A percentile compares a stretch with the other conserved stretches of the same genome.
Evolutionary conservation across 1,140 invertebrate species (phyloP).

Genomic region (Oreohelix idahoensis): DNA sequence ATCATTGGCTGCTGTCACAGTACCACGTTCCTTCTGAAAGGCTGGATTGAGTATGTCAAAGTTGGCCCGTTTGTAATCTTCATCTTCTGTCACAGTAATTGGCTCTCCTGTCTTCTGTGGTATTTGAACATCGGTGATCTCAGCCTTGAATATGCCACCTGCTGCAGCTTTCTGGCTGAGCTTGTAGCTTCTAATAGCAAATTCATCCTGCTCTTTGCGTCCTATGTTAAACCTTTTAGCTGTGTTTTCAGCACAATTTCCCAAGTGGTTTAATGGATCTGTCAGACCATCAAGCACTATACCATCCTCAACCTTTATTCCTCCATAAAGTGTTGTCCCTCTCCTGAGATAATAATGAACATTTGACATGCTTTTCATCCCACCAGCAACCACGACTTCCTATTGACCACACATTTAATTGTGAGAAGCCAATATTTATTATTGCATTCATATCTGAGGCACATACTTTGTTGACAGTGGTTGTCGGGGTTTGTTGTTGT

Average conservation of each 20-base stretch:
- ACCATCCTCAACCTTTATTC: constrained; percentile 83
- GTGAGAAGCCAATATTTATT: constrained; percentile 93
- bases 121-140: constrained; percentile 89
- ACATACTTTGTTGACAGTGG: constrained; percentile 98
- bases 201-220: constrained; percentile 94
- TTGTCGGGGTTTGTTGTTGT: constrained; percentile 93
- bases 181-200: constrained; percentile 94
- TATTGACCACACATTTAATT: constrained; percentile 86
- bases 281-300: too few species aligned
- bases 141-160: constrained; percentile 84
- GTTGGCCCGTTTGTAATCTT: constrained; percentile 96
- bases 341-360: constrained; percentile 96
- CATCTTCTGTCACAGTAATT: constrained; percentile 86
- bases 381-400: constrained; percentile 92
- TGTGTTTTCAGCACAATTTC: constrained; percentile 97
- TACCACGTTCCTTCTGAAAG: constrained; percentile 87
- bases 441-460: constrained; percentile 98
- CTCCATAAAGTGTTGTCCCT: constrained; percentile 92
- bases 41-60: constrained; percentile 92
- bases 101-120: constrained; percentile 79
- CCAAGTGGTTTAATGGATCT: too few species aligned
- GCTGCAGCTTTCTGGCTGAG: constrained; percentile 86
- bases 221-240: constrained; percentile 91
- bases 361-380: constrained; percentile 99
- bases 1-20: constrained; percentile 98